Conservation (phyloP, 1,140 invertebrate genomes). For the Drosophila subpulchrella region DNA sequence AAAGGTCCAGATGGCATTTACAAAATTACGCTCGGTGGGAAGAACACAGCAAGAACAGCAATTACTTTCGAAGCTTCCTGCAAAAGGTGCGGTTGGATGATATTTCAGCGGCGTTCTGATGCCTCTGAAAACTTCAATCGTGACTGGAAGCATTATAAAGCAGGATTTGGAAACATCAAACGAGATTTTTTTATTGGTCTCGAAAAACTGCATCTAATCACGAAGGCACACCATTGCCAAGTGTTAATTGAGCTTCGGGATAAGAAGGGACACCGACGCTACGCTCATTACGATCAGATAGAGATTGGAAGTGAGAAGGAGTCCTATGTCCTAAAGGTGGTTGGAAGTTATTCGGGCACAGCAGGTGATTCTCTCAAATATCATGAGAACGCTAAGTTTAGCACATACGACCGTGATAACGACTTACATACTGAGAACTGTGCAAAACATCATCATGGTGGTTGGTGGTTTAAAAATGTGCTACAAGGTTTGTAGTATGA, state of each 20-base stretch:
- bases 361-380: conserved; percentile 88
- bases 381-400: conserved; percentile 88
- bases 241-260: conserved; percentile 88
- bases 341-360: conserved; percentile 88
- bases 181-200: conserved; percentile 87
- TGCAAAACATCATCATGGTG: conserved; percentile 87
- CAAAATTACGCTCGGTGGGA: not conserved
- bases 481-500: conserved; percentile 21
- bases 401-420: conserved; percentile 88
- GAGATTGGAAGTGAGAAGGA: conserved; percentile 87
- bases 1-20: conserved; percentile 1
- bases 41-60: not conserved
- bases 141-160: conserved; percentile 84
- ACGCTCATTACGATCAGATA: conserved; percentile 88
- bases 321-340: conserved; percentile 87
- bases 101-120: conserved; percentile 87
- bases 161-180: conserved; percentile 86
- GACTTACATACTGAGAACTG: conserved; percentile 85
- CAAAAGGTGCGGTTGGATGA: conserved; percentile 85
- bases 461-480: conserved; percentile 86
- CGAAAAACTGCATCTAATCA: conserved; percentile 86
- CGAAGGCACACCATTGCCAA: conserved; percentile 86
- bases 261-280: conserved; percentile 85
- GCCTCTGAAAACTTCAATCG: not conserved
- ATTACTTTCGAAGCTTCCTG: conserved; percentile 2